A percentile compares a stretch with the other conserved stretches of the same genome.
These are phyloP conservation scores for Zaprionus bogoriensis DNA, from an alignment of 2,888 invertebrate genomes.

Conservation along the genomic window DNA sequence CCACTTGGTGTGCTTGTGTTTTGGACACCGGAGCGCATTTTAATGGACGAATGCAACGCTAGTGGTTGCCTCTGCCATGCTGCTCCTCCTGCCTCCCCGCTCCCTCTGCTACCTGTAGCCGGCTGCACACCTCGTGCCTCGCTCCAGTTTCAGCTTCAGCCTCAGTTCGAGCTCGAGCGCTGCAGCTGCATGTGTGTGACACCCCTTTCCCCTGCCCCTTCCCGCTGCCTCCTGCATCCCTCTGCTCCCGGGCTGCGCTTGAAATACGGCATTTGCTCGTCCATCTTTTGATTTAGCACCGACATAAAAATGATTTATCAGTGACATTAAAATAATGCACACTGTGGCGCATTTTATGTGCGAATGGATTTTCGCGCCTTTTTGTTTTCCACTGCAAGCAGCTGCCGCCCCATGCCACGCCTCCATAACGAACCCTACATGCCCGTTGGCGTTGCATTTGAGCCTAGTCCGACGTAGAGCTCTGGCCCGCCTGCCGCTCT, in stretches of 20 bases:
- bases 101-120: not conserved
- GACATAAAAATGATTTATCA: constrained; percentile 83
- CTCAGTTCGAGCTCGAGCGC: constrained; percentile 1
- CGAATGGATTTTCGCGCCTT: constrained; percentile 82
- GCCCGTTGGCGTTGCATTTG: constrained; percentile 50
- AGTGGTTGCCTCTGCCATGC: too few relatives aligned
- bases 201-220: constrained; percentile 1
- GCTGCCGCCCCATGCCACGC: not conserved
- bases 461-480: constrained; percentile 34
- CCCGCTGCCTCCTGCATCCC: not conserved
- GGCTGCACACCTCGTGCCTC: constrained; percentile 19
- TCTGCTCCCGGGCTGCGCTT: constrained; percentile 34
- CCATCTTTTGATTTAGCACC: constrained; percentile 83
- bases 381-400: constrained; percentile 59
- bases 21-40: constrained; percentile 75
- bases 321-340: constrained; percentile 83
- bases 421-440: too few relatives aligned
- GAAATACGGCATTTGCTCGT: constrained; percentile 78
- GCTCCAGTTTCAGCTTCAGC: constrained; percentile 8
- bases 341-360: constrained; percentile 83
- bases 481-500: not conserved
- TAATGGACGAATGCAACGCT: constrained; percentile 76
- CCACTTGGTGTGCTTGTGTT: constrained; percentile 56
- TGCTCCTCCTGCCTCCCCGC: constrained; percentile 3
- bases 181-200: constrained; percentile 44